These are phyloP conservation scores for Trissoscelio sp. DNA, from an alignment of 2,888 invertebrate genomes.

Conservation along the genomic window DNA sequence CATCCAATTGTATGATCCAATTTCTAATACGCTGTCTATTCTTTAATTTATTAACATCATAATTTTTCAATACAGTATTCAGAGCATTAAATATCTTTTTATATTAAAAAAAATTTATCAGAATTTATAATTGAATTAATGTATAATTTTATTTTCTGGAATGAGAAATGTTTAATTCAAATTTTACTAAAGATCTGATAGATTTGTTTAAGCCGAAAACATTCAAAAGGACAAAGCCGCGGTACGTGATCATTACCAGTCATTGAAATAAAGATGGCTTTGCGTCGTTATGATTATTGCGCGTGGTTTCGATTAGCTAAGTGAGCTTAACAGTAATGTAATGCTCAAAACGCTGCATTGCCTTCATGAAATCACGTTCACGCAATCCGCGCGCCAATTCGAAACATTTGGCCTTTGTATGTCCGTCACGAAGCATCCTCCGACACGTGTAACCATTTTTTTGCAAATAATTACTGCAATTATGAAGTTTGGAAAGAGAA, in stretches of 20 bases:
- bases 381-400: slow-evolving; percentile 25
- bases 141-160: too few relatives aligned
- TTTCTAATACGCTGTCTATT: too few relatives aligned
- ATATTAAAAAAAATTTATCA: too few relatives aligned
- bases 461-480: not conserved
- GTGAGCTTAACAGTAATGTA: slow-evolving; percentile 10
- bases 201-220: slow-evolving; percentile 4
- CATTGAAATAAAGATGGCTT: slow-evolving; percentile 18
- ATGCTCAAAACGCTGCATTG: slow-evolving; percentile 12
- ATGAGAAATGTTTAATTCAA: too few relatives aligned
- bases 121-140: too few relatives aligned
- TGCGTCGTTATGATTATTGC: slow-evolving; percentile 19
- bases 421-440: not conserved
- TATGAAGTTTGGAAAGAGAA: too few relatives aligned
- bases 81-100: too few relatives aligned
- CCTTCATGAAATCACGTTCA: slow-evolving; percentile 21
- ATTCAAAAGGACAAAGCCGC: not conserved
- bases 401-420: slow-evolving; percentile 1
- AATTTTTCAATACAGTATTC: too few relatives aligned
- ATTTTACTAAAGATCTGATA: too few relatives aligned
- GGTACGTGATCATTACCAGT: slow-evolving; percentile 3
- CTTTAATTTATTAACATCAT: too few relatives aligned
- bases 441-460: not conserved
- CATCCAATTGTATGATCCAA: too few relatives aligned
- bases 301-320: slow-evolving; percentile 34